These are phyloP conservation scores for Magallana angulata DNA, from an alignment of 1,140 invertebrate species.

Conservation along the genomic window DNA sequence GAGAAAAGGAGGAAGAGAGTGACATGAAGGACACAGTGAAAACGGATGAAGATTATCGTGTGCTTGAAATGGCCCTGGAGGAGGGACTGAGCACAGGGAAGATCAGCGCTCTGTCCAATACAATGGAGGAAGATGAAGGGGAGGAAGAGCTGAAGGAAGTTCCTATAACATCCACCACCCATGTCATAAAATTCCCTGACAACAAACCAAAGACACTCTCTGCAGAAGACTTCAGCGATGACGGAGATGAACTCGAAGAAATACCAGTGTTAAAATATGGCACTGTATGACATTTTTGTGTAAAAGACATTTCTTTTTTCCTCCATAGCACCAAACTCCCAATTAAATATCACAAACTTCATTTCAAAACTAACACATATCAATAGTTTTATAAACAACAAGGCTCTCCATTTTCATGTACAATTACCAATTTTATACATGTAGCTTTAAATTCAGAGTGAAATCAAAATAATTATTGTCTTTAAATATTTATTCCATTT, in stretches of 20 bases:
- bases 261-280: constrained; percentile 40
- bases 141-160: constrained; percentile 44
- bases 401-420: no score
- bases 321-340: no score
- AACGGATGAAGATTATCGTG: constrained; percentile 50
- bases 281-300: not conserved
- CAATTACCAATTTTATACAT: no score
- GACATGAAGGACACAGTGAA: constrained; percentile 44
- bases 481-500: no score
- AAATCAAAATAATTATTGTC: no score
- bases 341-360: no score
- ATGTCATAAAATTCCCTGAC: not conserved
- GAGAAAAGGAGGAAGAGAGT: constrained; percentile 23
- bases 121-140: constrained; percentile 44
- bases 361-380: no score
- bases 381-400: no score
- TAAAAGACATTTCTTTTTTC: no score
- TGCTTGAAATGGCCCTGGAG: constrained; percentile 42
- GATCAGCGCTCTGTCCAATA: constrained; percentile 31
- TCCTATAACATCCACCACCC: not conserved
- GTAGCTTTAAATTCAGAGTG: no score
- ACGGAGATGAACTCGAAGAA: constrained; percentile 60
- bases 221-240: constrained; percentile 49
- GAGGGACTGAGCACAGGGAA: constrained; percentile 46
- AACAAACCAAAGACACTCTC: constrained; percentile 20